Conservation (phyloP, 2,113 vertebrate genomes). For the Chaetura pelagica region DNA sequence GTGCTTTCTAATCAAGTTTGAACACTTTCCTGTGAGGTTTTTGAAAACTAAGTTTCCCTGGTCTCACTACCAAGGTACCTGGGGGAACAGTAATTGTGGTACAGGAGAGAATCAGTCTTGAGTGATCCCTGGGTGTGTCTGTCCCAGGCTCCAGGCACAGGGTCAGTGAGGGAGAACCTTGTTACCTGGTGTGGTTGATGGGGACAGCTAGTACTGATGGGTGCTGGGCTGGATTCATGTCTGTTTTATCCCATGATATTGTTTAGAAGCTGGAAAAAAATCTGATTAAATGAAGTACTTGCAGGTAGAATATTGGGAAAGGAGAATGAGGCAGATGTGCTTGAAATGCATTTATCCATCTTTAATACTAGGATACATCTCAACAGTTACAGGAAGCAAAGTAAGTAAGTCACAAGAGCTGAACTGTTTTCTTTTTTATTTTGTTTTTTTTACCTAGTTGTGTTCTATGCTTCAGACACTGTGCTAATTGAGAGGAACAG, state of each 20-base stretch:
- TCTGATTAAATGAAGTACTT: not conserved
- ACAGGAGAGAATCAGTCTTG: accelerated
- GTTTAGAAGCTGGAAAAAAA: not conserved
- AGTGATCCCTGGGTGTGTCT: not conserved
- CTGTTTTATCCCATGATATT: not conserved
- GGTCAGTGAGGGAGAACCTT: not conserved
- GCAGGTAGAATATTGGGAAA: not conserved
- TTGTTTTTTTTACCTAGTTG: slow-evolving; percentile 68
- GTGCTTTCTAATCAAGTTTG: slow-evolving; percentile 1
- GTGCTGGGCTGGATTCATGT: not conserved
- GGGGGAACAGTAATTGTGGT: not conserved
- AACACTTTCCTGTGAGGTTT: not conserved
- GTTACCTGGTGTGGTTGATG: not conserved
- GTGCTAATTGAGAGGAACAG: slow-evolving; percentile 85
- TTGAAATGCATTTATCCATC: not conserved
- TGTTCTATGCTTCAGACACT: slow-evolving; percentile 84
- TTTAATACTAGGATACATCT: not conserved
- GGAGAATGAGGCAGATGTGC: not conserved
- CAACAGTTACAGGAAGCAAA: not conserved
- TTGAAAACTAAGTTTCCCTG: not conserved
- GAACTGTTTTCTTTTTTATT: not conserved
- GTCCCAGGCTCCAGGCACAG: not conserved
- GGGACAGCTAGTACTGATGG: not conserved
- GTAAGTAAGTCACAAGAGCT: not conserved
- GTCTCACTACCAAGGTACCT: not conserved